Evolutionary conservation across 2,888 invertebrate genomes (phyloP), one percentile per base, ranked within the genome.

Genomic region (Cosmorhoe ocellata): DNA sequence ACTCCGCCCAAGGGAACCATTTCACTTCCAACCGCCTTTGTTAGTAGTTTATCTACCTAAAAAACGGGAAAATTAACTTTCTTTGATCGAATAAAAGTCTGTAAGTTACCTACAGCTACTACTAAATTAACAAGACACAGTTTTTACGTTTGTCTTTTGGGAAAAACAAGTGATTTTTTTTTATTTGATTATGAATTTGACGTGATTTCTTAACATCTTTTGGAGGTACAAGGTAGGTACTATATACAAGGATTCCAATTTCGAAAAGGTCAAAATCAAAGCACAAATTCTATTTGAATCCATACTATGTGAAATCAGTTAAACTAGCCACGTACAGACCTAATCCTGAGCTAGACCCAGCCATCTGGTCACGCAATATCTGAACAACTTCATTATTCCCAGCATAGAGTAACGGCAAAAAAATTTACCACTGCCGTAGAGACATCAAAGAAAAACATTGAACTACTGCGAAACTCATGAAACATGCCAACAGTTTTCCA

Each of bases 1-100:
- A 57, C 38, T 39, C 48, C 33, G 36, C 64, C 51, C 59, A 27
- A 31, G 60, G 64, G 66, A 58, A 36, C 49, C 39, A 64, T 66
- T 63, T 57, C 56, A 58, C 57, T 63, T 59, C 53, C 47, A 51
- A 56, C 58, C 47, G 53, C 49, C 47, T 51, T 50, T 50, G 51
- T 45, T 46, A 45, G 43, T 45, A 53, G 55, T 59, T 55, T 53
- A 45, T 56, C 50, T 54, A 48, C 51, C 50, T 51, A 47, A 53
- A 51, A 43, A 50, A 50, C 47, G 40, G 10, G 48, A 45, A 28
- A 45, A 44, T 51, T 54, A 53, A 51, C 51, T 53, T 51, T 38
- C 14, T 5, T 32, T 27, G n/a, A 51, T 41, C 26, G 31, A 33
- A 18, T 18, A 3, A 18, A 18, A 3, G 18, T 18, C 18, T 3